A percentile compares a stretch with the other conserved stretches of the same genome.
These are phyloP conservation scores for Pomacea maculata DNA, from an alignment of 1,140 invertebrate species.

Conservation along the genomic window DNA sequence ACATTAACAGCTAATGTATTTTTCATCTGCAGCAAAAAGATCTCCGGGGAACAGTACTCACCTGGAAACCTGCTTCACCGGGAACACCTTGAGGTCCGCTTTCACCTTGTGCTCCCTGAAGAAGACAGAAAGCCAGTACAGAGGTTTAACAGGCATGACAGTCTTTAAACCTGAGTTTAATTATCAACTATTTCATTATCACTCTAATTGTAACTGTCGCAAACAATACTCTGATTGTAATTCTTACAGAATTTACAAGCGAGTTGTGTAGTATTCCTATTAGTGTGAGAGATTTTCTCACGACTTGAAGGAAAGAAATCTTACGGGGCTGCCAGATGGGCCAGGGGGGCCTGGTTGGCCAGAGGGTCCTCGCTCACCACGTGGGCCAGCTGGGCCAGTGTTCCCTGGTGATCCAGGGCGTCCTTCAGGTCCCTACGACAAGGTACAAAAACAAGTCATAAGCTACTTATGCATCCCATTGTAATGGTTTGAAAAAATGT, in stretches of 20 bases:
- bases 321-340: conserved; percentile 26
- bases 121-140: neutral
- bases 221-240: neutral
- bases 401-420: conserved; percentile 22
- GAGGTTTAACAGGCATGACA: neutral
- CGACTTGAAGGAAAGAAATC: neutral
- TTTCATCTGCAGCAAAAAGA: no score
- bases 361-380: conserved; percentile 32
- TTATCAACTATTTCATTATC: neutral
- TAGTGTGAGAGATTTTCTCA: neutral
- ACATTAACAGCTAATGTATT: no score
- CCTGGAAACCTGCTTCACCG: conserved; percentile 41
- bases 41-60: neutral
- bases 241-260: neutral
- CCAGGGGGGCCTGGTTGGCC: conserved; percentile 36
- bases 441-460: neutral
- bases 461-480: neutral
- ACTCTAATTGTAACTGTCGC: no score
- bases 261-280: neutral
- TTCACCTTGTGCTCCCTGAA: conserved; percentile 38
- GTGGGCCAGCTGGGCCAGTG: conserved; percentile 24
- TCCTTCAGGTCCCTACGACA: neutral
- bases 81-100: conserved; percentile 30
- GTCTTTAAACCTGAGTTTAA: neutral
- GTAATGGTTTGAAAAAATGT: neutral